Evolutionary conservation across 2,113 vertebrate species (phyloP).

Genomic region (Brachyistius frenatus): DNA sequence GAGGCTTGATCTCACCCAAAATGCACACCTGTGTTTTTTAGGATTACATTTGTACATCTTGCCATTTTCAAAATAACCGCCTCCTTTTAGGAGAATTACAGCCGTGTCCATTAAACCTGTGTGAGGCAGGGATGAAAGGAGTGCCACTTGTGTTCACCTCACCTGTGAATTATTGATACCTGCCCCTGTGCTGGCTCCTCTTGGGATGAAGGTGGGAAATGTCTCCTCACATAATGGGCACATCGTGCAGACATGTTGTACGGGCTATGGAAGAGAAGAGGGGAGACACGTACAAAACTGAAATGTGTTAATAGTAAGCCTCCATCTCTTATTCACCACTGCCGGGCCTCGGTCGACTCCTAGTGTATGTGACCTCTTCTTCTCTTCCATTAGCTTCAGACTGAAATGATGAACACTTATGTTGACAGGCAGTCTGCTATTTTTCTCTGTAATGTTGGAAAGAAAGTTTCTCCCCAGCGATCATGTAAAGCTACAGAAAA

Average conservation of each 20-base stretch:
- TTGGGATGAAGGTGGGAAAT: constrained; percentile 56
- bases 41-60: constrained; percentile 60
- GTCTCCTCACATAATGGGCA: constrained; percentile 62
- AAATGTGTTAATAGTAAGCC: constrained; percentile 57
- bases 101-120: constrained; percentile 70
- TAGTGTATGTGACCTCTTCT: constrained; percentile 54
- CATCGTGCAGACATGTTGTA: constrained; percentile 54
- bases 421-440: constrained; percentile 42
- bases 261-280: constrained; percentile 2
- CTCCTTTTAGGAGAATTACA: constrained; percentile 68
- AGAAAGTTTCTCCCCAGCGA: constrained; percentile 17
- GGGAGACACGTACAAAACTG: constrained; percentile 39
- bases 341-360: constrained; percentile 38
- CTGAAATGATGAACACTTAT: constrained; percentile 24
- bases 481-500: constrained; percentile 20
- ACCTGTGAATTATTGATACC: constrained; percentile 84
- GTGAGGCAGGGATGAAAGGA: constrained; percentile 72
- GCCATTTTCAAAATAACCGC: constrained; percentile 62
- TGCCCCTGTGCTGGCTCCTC: constrained; percentile 55
- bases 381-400: constrained; percentile 55
- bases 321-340: constrained; percentile 57
- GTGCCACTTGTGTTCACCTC: constrained; percentile 74
- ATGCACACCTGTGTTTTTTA: constrained; percentile 73
- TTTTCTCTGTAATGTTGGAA: constrained; percentile 32
- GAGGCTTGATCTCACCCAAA: constrained; percentile 68